Percentiles rank a stretch among this genome's conserved stretches.
Evolutionary conservation across 2,888 invertebrate species (phyloP).

Genomic region (Kryphioiulus occultus): DNA sequence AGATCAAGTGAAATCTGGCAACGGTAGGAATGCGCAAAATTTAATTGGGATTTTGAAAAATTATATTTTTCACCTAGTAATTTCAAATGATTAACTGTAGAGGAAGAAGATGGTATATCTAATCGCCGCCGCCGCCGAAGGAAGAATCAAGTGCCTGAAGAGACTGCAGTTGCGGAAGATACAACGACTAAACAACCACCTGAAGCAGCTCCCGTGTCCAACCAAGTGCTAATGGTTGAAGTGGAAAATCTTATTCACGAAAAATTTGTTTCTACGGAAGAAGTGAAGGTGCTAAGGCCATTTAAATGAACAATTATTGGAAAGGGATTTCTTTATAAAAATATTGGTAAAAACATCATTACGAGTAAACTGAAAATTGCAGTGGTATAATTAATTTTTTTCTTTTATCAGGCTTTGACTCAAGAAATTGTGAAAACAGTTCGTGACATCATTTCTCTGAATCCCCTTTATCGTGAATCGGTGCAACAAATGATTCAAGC

Average conservation of each 20-base stretch:
- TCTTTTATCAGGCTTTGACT: constrained; percentile 75
- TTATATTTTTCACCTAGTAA: background rate
- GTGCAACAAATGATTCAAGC: constrained; percentile 98
- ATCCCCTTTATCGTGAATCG: constrained; percentile 95
- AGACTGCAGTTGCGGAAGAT: no score
- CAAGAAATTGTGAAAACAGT: constrained; percentile 98
- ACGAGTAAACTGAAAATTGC: no score
- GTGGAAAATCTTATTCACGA: constrained; percentile 91
- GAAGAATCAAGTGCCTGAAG: background rate
- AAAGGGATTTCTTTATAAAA: no score
- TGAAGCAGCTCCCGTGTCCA: constrained; percentile 56
- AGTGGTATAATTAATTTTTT: background rate
- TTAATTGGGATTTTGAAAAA: background rate
- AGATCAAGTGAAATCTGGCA: constrained; percentile 46
- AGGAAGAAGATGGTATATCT: background rate
- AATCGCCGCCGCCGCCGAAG: constrained; percentile 43
- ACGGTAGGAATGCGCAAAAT: background rate
- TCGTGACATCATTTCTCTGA: constrained; percentile 93
- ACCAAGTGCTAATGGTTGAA: constrained; percentile 85
- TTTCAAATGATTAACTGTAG: background rate
- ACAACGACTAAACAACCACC: background rate
- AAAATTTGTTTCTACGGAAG: constrained; percentile 88
- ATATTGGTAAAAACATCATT: no score
- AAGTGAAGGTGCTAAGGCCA: constrained; percentile 75
- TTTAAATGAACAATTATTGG: no score